Conservation (phyloP, 2,797 vertebrate species). For the Esox masquinongy region DNA sequence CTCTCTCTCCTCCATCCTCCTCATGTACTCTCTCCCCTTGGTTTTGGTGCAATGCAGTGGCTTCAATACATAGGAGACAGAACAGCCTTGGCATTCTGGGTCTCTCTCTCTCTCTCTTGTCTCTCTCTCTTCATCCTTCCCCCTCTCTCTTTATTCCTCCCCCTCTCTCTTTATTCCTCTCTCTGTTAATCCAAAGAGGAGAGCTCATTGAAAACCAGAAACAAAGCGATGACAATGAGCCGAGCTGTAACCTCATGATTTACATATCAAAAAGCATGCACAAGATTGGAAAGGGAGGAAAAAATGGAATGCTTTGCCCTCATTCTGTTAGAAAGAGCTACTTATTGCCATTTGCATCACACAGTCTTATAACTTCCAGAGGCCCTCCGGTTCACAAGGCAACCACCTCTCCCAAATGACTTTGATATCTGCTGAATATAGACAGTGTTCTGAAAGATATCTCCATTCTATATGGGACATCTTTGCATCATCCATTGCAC, state of each 20-base stretch:
- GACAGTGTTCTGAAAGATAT: not conserved
- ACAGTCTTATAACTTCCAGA: conserved; percentile 33
- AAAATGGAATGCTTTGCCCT: conserved; percentile 58
- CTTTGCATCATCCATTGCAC: not conserved
- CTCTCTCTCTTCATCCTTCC: conserved; percentile 16
- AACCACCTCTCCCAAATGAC: conserved; percentile 33
- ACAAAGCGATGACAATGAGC: conserved; percentile 60
- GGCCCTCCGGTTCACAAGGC: conserved; percentile 46
- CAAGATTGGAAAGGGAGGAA: conserved; percentile 38
- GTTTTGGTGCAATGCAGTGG: conserved; percentile 83
- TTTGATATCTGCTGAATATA: not conserved
- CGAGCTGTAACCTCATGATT: conserved; percentile 52
- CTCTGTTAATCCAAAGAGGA: conserved; percentile 18
- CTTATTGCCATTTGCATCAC: conserved; percentile 53
- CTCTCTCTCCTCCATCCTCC: conserved; percentile 40
- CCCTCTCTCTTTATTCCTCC: conserved; percentile 26
- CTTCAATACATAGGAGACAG: conserved; percentile 74
- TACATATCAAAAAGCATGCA: conserved; percentile 66
- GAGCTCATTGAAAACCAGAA: conserved; percentile 50
- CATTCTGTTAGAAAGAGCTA: conserved; percentile 41
- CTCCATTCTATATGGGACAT: not conserved
- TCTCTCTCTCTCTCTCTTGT: conserved; percentile 40
- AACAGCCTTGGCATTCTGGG: conserved; percentile 74
- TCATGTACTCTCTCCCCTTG: conserved; percentile 71
- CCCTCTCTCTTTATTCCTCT: conserved; percentile 44